Evolutionary conservation across 2,113 vertebrate species (phyloP).

Genomic region (Passer domesticus): DNA sequence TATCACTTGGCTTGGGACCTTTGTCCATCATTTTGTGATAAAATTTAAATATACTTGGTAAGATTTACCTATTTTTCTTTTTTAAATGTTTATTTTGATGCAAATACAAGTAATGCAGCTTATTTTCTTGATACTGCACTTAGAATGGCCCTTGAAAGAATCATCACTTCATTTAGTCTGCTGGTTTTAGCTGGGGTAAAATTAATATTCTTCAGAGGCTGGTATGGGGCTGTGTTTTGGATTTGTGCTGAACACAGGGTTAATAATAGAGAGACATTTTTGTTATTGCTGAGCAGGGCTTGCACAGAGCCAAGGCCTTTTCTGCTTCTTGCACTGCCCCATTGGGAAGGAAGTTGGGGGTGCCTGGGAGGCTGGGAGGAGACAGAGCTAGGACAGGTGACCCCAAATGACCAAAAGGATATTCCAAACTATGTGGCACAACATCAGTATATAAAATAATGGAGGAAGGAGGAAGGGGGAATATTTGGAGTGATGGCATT

Average conservation of each 20-base stretch:
- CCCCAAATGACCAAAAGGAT: not conserved
- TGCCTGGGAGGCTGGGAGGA: not conserved
- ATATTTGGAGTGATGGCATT: not conserved
- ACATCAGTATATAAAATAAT: not conserved
- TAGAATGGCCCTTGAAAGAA: not conserved
- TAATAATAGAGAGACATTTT: accelerated
- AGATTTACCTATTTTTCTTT: not conserved
- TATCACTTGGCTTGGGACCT: not conserved
- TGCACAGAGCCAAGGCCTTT: not conserved
- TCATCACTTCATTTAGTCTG: not conserved
- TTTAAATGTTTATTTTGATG: not conserved
- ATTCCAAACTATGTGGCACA: not conserved
- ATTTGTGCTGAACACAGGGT: not conserved
- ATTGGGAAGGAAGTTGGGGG: accelerated
- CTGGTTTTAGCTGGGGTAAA: not conserved
- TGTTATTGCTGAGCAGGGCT: not conserved
- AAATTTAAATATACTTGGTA: not conserved
- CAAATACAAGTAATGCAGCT: not conserved
- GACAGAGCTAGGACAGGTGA: not conserved
- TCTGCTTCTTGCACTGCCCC: not conserved
- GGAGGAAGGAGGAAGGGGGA: accelerated
- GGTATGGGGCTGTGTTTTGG: not conserved
- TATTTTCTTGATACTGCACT: not conserved
- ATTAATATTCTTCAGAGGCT: not conserved
- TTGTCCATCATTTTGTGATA: not conserved